Base-by-base conservation (phyloP, 2,113 vertebrate genomes). In the Otolemur garnettii region DNA sequence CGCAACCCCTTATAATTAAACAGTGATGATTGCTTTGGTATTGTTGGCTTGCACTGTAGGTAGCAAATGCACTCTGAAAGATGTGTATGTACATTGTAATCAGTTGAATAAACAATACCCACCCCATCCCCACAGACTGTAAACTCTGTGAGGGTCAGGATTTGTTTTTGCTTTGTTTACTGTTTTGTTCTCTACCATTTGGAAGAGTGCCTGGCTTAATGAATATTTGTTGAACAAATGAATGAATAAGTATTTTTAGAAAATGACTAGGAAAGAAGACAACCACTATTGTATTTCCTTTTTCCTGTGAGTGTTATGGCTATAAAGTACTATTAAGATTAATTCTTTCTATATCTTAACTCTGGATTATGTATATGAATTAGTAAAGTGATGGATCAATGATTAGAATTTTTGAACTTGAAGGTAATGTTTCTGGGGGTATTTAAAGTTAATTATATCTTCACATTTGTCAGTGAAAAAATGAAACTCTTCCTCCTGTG, bases 401-500 rank as follows among this genome's bases (percentile, higher is more conserved):
- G 50, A 5, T 53, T 38, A 68, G n/a, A 88, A 55, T 19, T 69
- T 93, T 72, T 94, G 78, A 84, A 38, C 18, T 64, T 26, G 30
- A 90, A 55, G 21, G 82, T 14, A 72, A 17, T 79, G 62, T 10
- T 93, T 83, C 68, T 33, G 50, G 50, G 33, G 79, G n/a, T 82
- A 14, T 79, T 75, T 53, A 59, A 4, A 50, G 74, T 85, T 85
- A 53, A 24, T 78, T 77, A 24, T 9, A 53, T 38, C 24, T 72
- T 38, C 30, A 66, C 13, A 64, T 95, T 92, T 60, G 19, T 94
- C 42, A 77, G 28, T 28, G 35, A 82, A 38, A 88, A 97, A 72
- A 57, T 82, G n/a, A 71, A 81, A 91, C 19, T 94, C 69, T 64
- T n/a, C 26, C 57, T 72, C 13, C 7, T 80, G 5, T 77, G 35